These are phyloP conservation scores for Acanthurus leucopareius DNA, from an alignment of 2,797 vertebrate genomes.

Conservation along the genomic window DNA sequence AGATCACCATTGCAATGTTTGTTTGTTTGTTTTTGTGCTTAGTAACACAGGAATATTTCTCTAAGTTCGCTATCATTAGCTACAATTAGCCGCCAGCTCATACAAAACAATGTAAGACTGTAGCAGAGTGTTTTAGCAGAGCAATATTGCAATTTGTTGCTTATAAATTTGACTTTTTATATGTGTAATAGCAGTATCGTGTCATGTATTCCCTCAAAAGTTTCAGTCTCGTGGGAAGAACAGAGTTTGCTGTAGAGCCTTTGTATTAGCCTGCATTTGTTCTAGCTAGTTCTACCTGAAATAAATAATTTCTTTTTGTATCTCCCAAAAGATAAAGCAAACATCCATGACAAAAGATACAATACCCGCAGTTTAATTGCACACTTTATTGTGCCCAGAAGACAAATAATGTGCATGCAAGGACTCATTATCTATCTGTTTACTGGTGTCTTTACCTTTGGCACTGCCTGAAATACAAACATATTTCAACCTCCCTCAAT, in stretches of 20 bases:
- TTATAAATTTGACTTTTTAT: not conserved
- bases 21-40: not conserved
- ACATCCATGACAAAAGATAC: not conserved
- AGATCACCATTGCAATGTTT: not conserved
- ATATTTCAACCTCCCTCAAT: constrained; percentile 49
- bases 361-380: not conserved
- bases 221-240: not conserved
- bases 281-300: not conserved
- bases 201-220: not conserved
- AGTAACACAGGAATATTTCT: not conserved
- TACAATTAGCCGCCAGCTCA: not conserved
- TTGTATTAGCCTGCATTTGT: not conserved
- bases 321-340: not conserved
- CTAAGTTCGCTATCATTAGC: not conserved
- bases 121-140: not conserved
- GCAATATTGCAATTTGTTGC: not conserved
- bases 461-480: constrained; percentile 28
- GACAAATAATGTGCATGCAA: constrained; percentile 1
- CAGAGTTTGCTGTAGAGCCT: too few relatives aligned
- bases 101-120: too few relatives aligned
- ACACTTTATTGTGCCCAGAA: not conserved
- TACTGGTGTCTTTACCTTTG: constrained; percentile 29
- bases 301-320: not conserved
- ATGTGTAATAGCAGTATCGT: not conserved
- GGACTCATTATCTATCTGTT: not conserved